phyloP scores from a whole-genome alignment of 1,140 invertebrate genomes.

The Stratiolaelaps scimitus region DNA sequence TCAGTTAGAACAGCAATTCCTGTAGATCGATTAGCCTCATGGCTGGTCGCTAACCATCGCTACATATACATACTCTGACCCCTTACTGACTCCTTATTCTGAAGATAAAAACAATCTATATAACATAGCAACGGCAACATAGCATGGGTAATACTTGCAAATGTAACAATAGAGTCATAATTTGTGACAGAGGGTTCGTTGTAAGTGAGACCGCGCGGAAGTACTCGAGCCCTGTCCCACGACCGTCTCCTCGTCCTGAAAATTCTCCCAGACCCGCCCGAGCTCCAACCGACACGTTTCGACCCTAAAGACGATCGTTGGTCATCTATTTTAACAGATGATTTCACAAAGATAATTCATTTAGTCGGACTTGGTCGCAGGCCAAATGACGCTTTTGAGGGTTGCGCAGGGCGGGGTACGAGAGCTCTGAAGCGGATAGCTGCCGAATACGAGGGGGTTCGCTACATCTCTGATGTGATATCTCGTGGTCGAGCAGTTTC shows the following conservation, averaged over 20 bases:
- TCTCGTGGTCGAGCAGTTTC: too few species aligned
- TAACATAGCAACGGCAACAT: not conserved
- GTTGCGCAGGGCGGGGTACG: too few species aligned
- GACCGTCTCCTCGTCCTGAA: not conserved
- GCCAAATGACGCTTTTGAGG: constrained; percentile 6
- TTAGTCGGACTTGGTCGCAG: not conserved
- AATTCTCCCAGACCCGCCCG: not conserved
- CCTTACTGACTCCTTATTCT: too few species aligned
- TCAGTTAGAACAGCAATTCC: too few species aligned
- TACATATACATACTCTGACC: too few species aligned
- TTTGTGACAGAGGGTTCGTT: not conserved
- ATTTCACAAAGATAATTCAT: constrained; percentile 25
- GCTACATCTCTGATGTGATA: too few species aligned
- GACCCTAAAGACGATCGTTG: not conserved
- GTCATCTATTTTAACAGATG: constrained; percentile 29
- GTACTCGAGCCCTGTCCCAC: not conserved
- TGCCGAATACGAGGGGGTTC: too few species aligned
- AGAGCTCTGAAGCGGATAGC: too few species aligned
- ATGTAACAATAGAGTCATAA: not conserved
- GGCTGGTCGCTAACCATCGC: too few species aligned
- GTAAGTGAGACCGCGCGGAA: not conserved
- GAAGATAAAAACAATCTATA: too few species aligned
- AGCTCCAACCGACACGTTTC: not conserved
- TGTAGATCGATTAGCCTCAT: too few species aligned
- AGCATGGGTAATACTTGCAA: not conserved